Evolutionary conservation across 2,888 invertebrate species (phyloP), one percentile per base, ranked within the genome.

Genomic region (Lasioglossum marginatum): DNA sequence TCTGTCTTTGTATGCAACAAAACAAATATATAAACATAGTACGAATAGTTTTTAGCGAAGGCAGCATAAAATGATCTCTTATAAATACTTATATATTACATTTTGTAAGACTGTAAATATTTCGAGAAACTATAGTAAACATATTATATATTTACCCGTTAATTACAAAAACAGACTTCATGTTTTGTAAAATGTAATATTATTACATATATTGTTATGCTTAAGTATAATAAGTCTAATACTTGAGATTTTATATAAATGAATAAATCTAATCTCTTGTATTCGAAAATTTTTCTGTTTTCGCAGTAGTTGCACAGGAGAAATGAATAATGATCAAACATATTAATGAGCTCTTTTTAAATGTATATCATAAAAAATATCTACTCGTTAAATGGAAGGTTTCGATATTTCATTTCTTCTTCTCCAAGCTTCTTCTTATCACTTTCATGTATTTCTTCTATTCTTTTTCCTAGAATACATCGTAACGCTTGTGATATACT

Each of bases 401-500:
- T 66, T 70, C 8, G 4, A 57, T 57, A 12, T n/a, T 57, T n/a
- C n/a, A 48, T 8, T 77, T 27, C 52, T 27, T 10, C 40, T 19
- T 57, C n/a, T 81, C 40, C 12, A 23, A 72, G 48, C 23, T 27
- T 19, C 23, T 27, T 14, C 8, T n/a, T 48, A 37, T 45, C 72
- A 85, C 68, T 73, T 76, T 27, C n/a, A 80, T 66, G 48, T 72
- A 73, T 40, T 43, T 73, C 77, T 75, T n/a, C 63, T 72, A 8
- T 63, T 52, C 66, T 83, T 84, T 77, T 84, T 89, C 19, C 91
- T 90, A 66, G 8, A 86, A 80, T 31, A 75, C 48, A 45, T 14
- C 43, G 31, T 4, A 60, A 3, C n/a, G 74, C 43, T 73, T 52
- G 12, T 10, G 16, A 43, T 34, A 43, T 27, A 27, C 10, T 79